Evolutionary conservation across 1,140 invertebrate species (phyloP), one percentile per base, ranked within the genome.

Genomic region (Achatina immaculata): DNA sequence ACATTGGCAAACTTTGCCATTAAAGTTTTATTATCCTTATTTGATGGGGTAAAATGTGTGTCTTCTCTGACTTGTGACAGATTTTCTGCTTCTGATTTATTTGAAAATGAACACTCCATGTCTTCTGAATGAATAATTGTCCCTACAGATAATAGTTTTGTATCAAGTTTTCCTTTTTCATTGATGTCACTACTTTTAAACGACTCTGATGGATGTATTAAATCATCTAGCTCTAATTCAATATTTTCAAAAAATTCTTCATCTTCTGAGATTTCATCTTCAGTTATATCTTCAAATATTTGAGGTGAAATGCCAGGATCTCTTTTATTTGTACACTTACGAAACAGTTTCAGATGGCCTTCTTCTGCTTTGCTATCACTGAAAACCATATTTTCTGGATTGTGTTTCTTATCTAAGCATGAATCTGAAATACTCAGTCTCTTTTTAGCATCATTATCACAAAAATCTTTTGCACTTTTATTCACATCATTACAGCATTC

Each of bases 241-340:
- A 80, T 80, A 45, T 80, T 80, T 48, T 78, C 76, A 42, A 78
- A 78, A 38, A 31, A 0, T 38, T 80, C 78, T 19, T 69, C 66
- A 80, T 72, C 55, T 62, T 58, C 65, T 31, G 48, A 58, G 34
- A 62, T 55, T 65, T 77, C 75, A 77, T 80, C 78, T 24, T 80
- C 78, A 28, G 78, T 80, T 21, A 80, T 80, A 68, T 80, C 78
- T 72, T 80, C 78, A 80, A 80, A 80, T n/a, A 80, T 58, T 14
- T 21, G 78, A 24, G 76, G 24, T 3, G 76, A 62, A 7, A 78
- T 45, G 16, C n/a, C 28, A 45, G 31, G 4, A 7, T 6, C 3
- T 24, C 0, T 71, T 38, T 71, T 19, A 43, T 3, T 66, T 21
- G 31, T 7, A 2, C 40, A 6, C 14, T 24, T 71, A 40, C 24